Evolutionary conservation across 1,140 invertebrate species (phyloP), one percentile per base, ranked within the genome.

Genomic region (Atta cephalotes): DNA sequence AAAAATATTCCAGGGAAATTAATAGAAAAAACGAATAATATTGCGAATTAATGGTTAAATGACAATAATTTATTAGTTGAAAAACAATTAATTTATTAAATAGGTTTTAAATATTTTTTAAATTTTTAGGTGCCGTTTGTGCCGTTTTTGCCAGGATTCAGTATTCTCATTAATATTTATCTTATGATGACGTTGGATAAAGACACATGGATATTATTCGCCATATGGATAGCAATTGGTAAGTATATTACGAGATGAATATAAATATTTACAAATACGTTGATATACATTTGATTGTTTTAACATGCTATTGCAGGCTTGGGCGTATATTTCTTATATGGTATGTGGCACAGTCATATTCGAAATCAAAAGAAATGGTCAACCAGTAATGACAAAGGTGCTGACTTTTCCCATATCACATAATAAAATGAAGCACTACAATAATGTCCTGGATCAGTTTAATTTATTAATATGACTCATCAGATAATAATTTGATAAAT

Each of bases 91-190:
- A 76, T 39, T n/a, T 3, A 9, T 60, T 21, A 58, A 74, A 3
- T 60, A 25, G 39, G 60, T 21, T 12, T 58, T 16, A 60, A 10
- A 76, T 10, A 25, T 12, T 39, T 35, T 74, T 12, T 18, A 5
- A 25, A 25, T 25, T 25, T 25, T 79, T 88, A 97, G 96, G 97
- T 96, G n/a, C 97, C 97, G 18, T 92, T 96, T 1, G 96, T 98
- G 16, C 97, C 97, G 18, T 94, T 97, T 28, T 89, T 97, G 58
- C 97, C 97, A 10, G 95, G 95, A 16, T 39, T 97, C 3, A 97
- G 97, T 89, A 96, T 97, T 70, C 95, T 97, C 21, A 95, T 97
- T 58, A 98, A 98, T 89, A 94, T 97, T 53, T 96, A 97, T 87
- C 94, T 98, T 1, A 97, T 97, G 96, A 94, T 97, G 92, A 96